These are phyloP conservation scores for Pelosia muscerda DNA, from an alignment of 2,888 invertebrate genomes.

Conservation along the genomic window DNA sequence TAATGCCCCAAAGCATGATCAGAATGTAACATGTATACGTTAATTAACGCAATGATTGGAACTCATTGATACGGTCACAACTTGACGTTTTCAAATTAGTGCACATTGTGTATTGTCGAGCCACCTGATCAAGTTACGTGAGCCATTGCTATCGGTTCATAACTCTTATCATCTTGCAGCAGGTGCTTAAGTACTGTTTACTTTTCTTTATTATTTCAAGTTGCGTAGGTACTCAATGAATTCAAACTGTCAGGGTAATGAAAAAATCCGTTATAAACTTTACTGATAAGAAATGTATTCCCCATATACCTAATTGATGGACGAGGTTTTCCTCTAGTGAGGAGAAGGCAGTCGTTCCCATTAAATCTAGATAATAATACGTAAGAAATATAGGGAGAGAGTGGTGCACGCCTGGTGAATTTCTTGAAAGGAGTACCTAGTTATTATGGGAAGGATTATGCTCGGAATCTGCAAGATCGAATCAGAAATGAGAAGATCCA, in stretches of 20 bases:
- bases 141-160: constrained; percentile 10
- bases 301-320: too few species aligned
- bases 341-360: too few species aligned
- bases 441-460: too few species aligned
- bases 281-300: too few species aligned
- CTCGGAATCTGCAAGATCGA: too few species aligned
- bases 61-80: constrained; percentile 15
- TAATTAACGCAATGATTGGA: constrained; percentile 22
- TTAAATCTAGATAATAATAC: too few species aligned
- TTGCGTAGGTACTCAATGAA: neutral
- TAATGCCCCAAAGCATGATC: constrained; percentile 14
- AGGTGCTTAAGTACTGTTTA: constrained; percentile 8
- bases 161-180: constrained; percentile 12
- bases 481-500: too few species aligned
- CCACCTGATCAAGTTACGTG: constrained; percentile 17
- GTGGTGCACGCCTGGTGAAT: too few species aligned
- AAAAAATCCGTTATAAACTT: too few species aligned
- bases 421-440: too few species aligned
- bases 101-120: constrained; percentile 18
- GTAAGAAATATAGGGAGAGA: too few species aligned
- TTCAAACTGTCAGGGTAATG: neutral
- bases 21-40: constrained; percentile 20
- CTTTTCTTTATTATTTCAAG: neutral
- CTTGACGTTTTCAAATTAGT: constrained; percentile 18
- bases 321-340: too few species aligned